These are phyloP conservation scores for Deilephila porcellus DNA, from an alignment of 2,888 invertebrate genomes.

Conservation along the genomic window DNA sequence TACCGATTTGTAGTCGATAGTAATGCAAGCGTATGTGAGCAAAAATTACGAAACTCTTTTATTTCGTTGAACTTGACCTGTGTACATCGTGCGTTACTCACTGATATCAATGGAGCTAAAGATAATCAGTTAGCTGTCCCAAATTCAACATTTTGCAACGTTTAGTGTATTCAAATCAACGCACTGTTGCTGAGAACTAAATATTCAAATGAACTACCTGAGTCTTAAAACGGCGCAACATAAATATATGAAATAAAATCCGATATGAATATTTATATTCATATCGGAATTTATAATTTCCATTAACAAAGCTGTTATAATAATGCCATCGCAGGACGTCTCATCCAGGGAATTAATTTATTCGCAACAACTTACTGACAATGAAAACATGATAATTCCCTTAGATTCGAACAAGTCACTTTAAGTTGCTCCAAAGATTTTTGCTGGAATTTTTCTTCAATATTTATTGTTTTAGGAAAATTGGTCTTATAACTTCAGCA, in stretches of 20 bases:
- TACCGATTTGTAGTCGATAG: background rate
- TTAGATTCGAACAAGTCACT: background rate
- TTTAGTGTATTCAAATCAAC: background rate
- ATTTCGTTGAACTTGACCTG: conserved; percentile 24
- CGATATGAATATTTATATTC: background rate
- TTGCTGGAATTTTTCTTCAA: background rate
- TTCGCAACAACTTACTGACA: background rate
- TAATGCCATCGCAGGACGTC: background rate
- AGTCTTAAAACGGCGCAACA: background rate
- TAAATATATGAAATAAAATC: background rate
- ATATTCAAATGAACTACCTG: background rate
- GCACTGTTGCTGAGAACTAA: background rate
- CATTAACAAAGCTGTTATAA: background rate
- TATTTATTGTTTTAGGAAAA: background rate
- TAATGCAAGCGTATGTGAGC: background rate
- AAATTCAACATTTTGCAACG: background rate
- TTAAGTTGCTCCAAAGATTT: background rate
- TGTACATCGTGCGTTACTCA: background rate
- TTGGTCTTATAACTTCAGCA: background rate
- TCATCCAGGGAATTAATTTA: background rate
- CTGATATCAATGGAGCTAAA: background rate
- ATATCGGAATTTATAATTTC: background rate
- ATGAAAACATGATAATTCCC: background rate
- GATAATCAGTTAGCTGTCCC: conserved; percentile 9
- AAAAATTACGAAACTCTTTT: conserved; percentile 4